A percentile compares a stretch with the other conserved stretches of the same genome.
These are phyloP conservation scores for Penaeus vannamei DNA, from an alignment of 1,140 invertebrate species.

Conservation along the genomic window DNA sequence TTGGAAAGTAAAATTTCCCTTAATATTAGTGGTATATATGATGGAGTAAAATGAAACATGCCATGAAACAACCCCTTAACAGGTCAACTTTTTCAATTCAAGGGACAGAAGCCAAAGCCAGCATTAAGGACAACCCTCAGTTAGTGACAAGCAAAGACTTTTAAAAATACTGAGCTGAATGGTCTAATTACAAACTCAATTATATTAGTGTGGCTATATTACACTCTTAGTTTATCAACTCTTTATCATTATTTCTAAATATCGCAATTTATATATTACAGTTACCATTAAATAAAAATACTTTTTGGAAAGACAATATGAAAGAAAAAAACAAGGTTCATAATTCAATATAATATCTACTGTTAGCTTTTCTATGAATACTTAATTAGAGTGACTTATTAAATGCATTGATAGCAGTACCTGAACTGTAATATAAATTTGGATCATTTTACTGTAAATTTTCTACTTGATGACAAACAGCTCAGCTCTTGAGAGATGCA, in stretches of 20 bases:
- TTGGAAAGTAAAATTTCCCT: no score
- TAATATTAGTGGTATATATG: no score
- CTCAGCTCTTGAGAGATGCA: conserved; percentile 49
- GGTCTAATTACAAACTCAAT: neutral
- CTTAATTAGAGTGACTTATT: no score
- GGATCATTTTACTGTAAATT: conserved; percentile 9
- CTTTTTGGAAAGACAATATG: no score
- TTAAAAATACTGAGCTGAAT: conserved; percentile 47
- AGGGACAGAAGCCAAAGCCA: conserved; percentile 36
- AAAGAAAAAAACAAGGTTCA: no score
- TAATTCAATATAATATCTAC: neutral
- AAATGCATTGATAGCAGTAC: no score
- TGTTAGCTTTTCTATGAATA: neutral
- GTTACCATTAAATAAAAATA: no score
- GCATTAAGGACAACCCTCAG: neutral
- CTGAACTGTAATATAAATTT: no score
- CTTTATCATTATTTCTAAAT: no score
- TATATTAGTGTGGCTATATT: conserved; percentile 21
- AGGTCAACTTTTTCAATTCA: conserved; percentile 20
- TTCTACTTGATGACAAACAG: conserved; percentile 52
- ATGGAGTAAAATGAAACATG: no score
- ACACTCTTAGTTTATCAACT: no score
- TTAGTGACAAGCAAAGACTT: conserved; percentile 41
- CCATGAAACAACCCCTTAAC: conserved; percentile 41
- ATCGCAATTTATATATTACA: no score